These are phyloP conservation scores for Pipra filicauda DNA, from an alignment of 2,113 vertebrate species.

Conservation along the genomic window DNA sequence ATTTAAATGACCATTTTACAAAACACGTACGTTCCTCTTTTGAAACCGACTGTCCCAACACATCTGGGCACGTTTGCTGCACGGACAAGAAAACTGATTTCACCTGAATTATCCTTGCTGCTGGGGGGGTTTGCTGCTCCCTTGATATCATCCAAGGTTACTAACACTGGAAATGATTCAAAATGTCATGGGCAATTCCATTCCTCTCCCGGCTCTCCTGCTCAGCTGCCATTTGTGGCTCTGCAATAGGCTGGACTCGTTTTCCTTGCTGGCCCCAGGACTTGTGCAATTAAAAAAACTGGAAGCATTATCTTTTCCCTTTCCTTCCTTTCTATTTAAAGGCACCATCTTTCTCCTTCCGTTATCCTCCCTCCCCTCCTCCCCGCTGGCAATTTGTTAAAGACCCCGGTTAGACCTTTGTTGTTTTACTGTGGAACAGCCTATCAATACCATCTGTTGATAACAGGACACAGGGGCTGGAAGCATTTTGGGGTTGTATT, in stretches of 20 bases:
- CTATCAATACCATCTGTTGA: constrained; percentile 17
- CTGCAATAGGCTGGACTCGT: background rate
- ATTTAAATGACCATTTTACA: background rate
- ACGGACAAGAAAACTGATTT: background rate
- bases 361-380: background rate
- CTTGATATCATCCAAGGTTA: background rate
- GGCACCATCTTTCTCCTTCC: background rate
- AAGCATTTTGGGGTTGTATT: background rate
- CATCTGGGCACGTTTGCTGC: background rate
- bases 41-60: fast-evolving
- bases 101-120: background rate
- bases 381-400: background rate
- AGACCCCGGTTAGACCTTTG: constrained; percentile 2
- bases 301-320: background rate
- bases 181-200: background rate
- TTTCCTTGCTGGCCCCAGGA: background rate
- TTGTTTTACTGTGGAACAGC: constrained; percentile 20
- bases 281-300: background rate
- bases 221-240: background rate
- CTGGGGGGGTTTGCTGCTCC: background rate
- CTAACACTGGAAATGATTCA: background rate
- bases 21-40: background rate
- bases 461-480: background rate
- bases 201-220: background rate
- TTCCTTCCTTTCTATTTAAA: background rate